A percentile compares a stretch with the other conserved stretches of the same genome.
Evolutionary conservation across 1,140 invertebrate species (phyloP).

Genomic region (Potamilus streckersoni): DNA sequence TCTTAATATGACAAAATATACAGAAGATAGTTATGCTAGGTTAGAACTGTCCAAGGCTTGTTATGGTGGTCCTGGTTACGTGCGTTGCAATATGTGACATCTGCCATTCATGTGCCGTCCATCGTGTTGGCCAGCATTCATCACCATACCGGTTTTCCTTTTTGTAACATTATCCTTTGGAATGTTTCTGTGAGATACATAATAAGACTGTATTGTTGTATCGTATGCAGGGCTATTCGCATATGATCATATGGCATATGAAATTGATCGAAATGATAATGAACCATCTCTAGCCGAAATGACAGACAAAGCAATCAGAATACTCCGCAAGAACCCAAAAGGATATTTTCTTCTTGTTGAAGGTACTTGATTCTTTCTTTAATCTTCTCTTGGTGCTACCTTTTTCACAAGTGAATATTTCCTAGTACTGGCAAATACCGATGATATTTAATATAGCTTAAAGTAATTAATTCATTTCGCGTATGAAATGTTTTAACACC

Average conservation of each 20-base stretch:
- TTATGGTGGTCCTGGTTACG: too few relatives aligned
- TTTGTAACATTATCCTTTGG: neutral
- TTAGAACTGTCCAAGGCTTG: too few relatives aligned
- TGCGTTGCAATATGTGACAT: too few relatives aligned
- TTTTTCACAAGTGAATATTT: neutral
- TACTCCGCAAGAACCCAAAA: constrained; percentile 80
- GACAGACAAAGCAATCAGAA: constrained; percentile 85
- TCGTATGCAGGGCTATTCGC: constrained; percentile 72
- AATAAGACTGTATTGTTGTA: neutral
- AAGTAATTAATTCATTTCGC: too few relatives aligned
- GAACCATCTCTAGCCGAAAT: constrained; percentile 82
- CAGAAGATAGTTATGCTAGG: too few relatives aligned
- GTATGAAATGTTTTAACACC: too few relatives aligned
- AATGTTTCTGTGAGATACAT: neutral
- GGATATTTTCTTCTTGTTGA: constrained; percentile 92
- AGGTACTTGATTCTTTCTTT: constrained; percentile 71
- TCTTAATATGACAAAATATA: too few relatives aligned
- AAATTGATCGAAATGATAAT: constrained; percentile 75
- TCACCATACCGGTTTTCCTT: neutral
- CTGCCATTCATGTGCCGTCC: too few relatives aligned
- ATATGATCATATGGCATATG: constrained; percentile 82
- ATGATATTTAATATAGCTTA: neutral
- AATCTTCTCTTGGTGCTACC: neutral
- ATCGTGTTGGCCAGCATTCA: neutral
- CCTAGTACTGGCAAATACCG: neutral